A percentile compares a stretch with the other conserved stretches of the same genome.
These are phyloP conservation scores for Macrochelys suwanniensis DNA, from an alignment of 2,797 vertebrate genomes.

Conservation along the genomic window DNA sequence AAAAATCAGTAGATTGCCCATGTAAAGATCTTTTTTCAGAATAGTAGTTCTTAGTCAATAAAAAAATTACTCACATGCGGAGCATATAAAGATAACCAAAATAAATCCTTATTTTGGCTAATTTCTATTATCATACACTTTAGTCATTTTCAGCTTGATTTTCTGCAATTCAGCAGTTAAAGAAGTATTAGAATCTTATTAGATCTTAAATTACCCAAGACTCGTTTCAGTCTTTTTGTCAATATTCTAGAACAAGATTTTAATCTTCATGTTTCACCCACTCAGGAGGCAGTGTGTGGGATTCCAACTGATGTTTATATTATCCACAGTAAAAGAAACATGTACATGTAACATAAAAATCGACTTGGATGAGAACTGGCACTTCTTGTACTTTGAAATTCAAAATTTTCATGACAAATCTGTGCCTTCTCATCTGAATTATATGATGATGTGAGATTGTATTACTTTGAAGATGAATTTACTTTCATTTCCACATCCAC, in stretches of 20 bases:
- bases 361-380: not conserved
- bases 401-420: not conserved
- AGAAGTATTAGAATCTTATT: not conserved
- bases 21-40: not conserved
- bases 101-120: not conserved
- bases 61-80: not conserved
- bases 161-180: not conserved
- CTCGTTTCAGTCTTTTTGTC: not conserved
- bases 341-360: not conserved
- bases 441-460: not conserved
- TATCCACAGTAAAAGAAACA: not conserved
- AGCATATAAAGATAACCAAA: not conserved
- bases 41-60: not conserved
- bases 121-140: not conserved
- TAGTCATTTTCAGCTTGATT: not conserved
- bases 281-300: not conserved
- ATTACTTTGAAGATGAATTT: conserved; percentile 2
- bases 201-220: not conserved
- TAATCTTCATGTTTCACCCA: not conserved
- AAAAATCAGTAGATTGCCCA: not conserved
- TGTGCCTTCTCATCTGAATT: not conserved
- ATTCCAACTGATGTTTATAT: not conserved
- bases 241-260: not conserved
- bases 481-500: not conserved
- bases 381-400: not conserved